Evolutionary conservation across 2,113 vertebrate genomes (phyloP).

Genomic region (Martes martes): DNA sequence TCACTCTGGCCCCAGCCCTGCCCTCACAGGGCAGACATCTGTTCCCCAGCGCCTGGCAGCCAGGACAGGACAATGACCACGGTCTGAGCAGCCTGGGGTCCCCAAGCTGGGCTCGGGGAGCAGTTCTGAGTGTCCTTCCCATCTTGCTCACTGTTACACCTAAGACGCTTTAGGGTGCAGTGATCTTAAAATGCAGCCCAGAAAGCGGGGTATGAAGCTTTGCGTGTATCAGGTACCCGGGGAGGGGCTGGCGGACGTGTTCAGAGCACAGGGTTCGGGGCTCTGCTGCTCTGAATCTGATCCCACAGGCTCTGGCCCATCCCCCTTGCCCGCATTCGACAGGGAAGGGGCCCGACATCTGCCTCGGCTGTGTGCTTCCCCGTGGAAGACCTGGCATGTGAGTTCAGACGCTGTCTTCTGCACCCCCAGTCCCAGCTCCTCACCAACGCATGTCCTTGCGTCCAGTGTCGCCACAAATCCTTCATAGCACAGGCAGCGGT

Average conservation of each 20-base stretch:
- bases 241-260: not conserved
- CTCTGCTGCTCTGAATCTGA: not conserved
- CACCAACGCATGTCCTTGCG: constrained; percentile 92
- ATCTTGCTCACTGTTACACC: not conserved
- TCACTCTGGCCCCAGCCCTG: not conserved
- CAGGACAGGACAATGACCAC: too few relatives aligned
- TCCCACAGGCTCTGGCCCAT: not conserved
- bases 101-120: not conserved
- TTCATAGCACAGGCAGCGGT: constrained; percentile 92
- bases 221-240: accelerated
- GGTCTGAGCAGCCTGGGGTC: not conserved
- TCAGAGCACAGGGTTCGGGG: not conserved
- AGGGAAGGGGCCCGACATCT: not conserved
- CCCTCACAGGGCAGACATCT: too few relatives aligned
- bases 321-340: accelerated
- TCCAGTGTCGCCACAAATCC: constrained; percentile 94
- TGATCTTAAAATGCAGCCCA: not conserved
- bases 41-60: not conserved
- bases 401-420: accelerated
- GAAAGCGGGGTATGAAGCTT: accelerated
- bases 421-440: constrained; percentile 39
- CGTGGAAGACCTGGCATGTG: not conserved
- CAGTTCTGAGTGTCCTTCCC: not conserved
- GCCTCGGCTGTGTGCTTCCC: accelerated
- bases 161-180: not conserved